Base-by-base conservation (phyloP, 1,140 invertebrate genomes). In the Oreohelix idahoensis region DNA sequence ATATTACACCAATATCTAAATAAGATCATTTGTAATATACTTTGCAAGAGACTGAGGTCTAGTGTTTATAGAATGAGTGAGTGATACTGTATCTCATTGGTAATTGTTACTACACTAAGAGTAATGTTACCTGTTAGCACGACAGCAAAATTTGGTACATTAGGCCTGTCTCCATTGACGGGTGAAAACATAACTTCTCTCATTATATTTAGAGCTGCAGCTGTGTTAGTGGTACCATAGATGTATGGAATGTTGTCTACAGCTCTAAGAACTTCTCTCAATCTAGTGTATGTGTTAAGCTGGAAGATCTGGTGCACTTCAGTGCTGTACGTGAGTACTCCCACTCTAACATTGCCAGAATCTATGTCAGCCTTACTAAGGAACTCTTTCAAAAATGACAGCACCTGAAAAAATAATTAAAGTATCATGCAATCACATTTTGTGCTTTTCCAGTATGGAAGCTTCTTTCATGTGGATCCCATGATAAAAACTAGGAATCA, bases 171-270 rank as follows among this genome's bases (percentile, higher is more conserved):
- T 51, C 88, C 88, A 38, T 84, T 86, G 11, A 77, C 74, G 8
- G 73, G 76, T 5, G 81, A 85, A 70, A 89, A 87, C 86, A 88
- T 87, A 23, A 85, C n/a, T 0, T 38, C 74, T 51, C 87, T 63
- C 75, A 87, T 83, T 0, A 71, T 63, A 38, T 87, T 63, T 10
- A 90, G 53, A 8, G 84, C 89, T 53, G 79, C 89, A 23, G 89
- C 86, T 23, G 88, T 90, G 73, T 89, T 89, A 5, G 89, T 89
- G 70, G 85, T 86, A 26, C 90, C 90, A 69, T 83, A 84, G 26
- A 51, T 49, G 45, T 87, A 86, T 17, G 73, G 69, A 42, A 90
- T 88, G 35, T 75, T 63, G 63, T 88, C 87, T 13, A 91, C 85
- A 32, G 86, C 86, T 8, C 38, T 15, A 8, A 87, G 13, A 17